Conservation (phyloP, 2,113 vertebrate genomes). For the Strix aluco region DNA sequence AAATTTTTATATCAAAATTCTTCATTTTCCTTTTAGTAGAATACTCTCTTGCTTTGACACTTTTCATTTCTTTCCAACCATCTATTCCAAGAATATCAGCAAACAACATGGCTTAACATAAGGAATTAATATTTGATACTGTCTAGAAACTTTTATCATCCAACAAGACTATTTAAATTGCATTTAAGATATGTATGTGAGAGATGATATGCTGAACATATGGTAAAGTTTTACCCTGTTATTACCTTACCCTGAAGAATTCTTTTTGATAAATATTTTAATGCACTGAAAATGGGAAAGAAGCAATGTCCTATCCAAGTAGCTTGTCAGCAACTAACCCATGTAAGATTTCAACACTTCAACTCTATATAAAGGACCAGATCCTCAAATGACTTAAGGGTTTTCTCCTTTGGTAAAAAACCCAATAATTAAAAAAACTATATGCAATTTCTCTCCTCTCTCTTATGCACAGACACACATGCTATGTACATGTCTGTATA, state of each 20-base stretch:
- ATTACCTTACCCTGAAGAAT: not conserved
- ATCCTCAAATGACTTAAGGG: not conserved
- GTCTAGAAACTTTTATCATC: not conserved
- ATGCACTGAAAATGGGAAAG: not conserved
- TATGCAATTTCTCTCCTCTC: not conserved
- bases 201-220: not conserved
- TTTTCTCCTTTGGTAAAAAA: not conserved
- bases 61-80: not conserved
- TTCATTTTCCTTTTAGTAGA: not conserved
- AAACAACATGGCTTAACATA: not conserved
- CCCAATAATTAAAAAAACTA: not conserved
- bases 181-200: not conserved
- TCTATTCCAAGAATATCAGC: not conserved
- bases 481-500: not conserved
- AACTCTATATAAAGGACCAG: not conserved
- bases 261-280: not conserved
- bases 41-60: not conserved
- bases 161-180: not conserved
- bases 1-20: not conserved
- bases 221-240: not conserved
- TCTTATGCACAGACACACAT: rapidly evolving
- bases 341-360: not conserved
- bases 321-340: not conserved
- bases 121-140: not conserved
- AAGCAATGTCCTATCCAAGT: not conserved